Base-by-base conservation (phyloP, 2,888 invertebrate genomes). In the Scotopteryx bipunctaria region DNA sequence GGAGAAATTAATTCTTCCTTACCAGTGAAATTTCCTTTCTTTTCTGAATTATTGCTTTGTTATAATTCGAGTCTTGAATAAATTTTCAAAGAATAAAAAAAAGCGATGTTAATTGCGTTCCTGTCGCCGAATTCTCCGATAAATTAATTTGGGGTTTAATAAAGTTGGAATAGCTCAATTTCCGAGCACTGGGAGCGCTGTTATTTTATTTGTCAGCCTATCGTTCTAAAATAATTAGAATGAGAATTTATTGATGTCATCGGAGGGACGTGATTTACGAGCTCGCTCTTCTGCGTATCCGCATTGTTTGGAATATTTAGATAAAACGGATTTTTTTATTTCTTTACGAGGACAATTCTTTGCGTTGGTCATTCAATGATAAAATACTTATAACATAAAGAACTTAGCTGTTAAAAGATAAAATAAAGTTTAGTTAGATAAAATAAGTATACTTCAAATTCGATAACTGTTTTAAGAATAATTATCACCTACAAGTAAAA, bases 231-330 rank as follows among this genome's bases (percentile, higher is more conserved):
- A 84, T 86, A 88, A 88, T 88, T 86, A 82, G 80, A 79, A 77
- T 67, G 63, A 68, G 76, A 83, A 88, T 88, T 88, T 88, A 88
- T 88, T 72, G 87, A 78, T 83, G 86, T 83, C 85, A 82, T 82
- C 76, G 76, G 67, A 37, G 64, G 61, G 63, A 57, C 64, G 73
- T 82, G 82, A 86, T 85, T 87, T 84, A 83, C 66, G 64, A 69
- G 65, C 56, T 58, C 53, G 55, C 56, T 54, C 50, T 53, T 41
- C 54, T 64, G 58, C 43, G 63, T 69, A 66, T 80, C 78, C 73
- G 71, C 69, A 73, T 79, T 80, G 77, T 77, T 76, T 76, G 66
- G 11, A 46, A 46, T 25, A 31, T 31, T 41, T 23, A 17, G 71
- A 78, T 72, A 69, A 66, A 69, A 64, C 63, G 55, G 59, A 69